Evolutionary conservation across 2,797 vertebrate species (phyloP), one percentile per base, ranked within the genome.

Genomic region (Cirrhinus mrigala): DNA sequence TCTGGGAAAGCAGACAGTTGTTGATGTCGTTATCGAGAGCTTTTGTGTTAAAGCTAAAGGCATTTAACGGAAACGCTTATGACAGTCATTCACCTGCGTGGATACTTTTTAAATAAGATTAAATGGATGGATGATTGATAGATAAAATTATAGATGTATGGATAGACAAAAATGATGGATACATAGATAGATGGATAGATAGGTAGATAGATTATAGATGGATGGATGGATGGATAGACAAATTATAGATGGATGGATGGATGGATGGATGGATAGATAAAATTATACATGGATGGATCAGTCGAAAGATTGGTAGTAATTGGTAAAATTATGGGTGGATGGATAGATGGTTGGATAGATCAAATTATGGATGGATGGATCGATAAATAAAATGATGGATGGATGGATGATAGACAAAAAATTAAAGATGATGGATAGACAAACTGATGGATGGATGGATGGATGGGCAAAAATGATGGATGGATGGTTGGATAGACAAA

Each of bases 1-100:
- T 86, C 85, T 75, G 46, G 44, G n/a, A 79, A 46, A 66, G n/a
- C 79, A 79, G 68, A 74, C 60, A n/a, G 50, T 18, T 76, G 77
- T 33, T 79, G 56, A 62, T 44, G 77, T 46, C 37, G 29, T 74
- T 82, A 48, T 71, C 37, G 14, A 29, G 33, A 46, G 71, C 52
- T 77, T 66, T 71, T 62, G 29, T 64, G 27, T 29, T 69, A 22
- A 7, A 79, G 27, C 7, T 75, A 16, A 37, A 85, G 20, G 46
- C 22, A 29, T 69, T 50, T 37, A 62, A 5, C 2, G 9, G 24
- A 64, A 50, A 18, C 0, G 0, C 16, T 50, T 33, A 29, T 79
- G 58, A 48, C 56, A 79, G 76, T 60, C 22, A 78, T 64, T 40
- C 29, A n/a, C 24, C 18, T 22, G 48, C 18, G n/a, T n/a, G n/a